phyloP scores from a whole-genome alignment of 2,888 invertebrate genomes.

The Sphinx pinastri region DNA sequence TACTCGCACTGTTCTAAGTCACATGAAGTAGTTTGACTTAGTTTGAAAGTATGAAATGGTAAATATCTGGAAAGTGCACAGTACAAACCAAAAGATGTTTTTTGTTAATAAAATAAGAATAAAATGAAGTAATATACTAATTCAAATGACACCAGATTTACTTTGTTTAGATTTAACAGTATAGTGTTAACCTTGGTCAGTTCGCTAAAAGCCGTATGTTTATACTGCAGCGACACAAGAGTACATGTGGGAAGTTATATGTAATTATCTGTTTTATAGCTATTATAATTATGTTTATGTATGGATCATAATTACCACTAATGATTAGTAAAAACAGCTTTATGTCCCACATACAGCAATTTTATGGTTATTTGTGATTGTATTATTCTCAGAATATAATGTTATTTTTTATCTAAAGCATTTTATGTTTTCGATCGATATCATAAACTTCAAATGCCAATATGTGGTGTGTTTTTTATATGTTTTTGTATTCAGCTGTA shows the following conservation, averaged over 20 bases:
- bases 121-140: background rate
- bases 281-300: conserved; percentile 38
- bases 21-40: too few relatives aligned
- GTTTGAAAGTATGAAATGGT: too few relatives aligned
- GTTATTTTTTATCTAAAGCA: conserved; percentile 10
- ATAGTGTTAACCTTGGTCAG: background rate
- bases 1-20: too few relatives aligned
- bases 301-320: conserved; percentile 29
- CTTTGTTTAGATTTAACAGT: background rate
- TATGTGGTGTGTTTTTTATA: background rate
- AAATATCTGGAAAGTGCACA: too few relatives aligned
- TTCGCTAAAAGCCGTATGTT: conserved; percentile 11
- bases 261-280: conserved; percentile 39
- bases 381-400: conserved; percentile 17
- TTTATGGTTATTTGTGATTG: conserved; percentile 22
- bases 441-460: conserved; percentile 16
- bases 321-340: conserved; percentile 29
- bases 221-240: conserved; percentile 27
- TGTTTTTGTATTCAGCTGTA: background rate
- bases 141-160: background rate
- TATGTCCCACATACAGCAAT: conserved; percentile 12
- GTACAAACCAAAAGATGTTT: too few relatives aligned
- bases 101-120: too few relatives aligned
- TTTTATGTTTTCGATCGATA: conserved; percentile 10
- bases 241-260: conserved; percentile 41